These are phyloP conservation scores for Morphnarchus princeps DNA, from an alignment of 2,113 vertebrate species.

Conservation along the genomic window DNA sequence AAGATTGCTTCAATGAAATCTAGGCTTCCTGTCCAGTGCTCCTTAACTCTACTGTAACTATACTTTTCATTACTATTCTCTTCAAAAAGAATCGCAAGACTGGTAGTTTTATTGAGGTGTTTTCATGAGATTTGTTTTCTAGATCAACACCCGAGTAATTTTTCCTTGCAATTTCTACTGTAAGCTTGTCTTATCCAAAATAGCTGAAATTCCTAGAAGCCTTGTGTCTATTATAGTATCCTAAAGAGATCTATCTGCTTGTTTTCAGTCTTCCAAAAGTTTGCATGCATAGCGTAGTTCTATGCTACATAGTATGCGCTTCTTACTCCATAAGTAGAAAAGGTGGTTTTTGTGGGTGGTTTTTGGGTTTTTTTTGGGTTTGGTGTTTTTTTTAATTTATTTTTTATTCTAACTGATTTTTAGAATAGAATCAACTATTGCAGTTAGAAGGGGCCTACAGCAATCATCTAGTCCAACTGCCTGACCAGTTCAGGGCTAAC, in stretches of 20 bases:
- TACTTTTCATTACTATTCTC: background rate
- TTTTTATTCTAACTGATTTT: background rate
- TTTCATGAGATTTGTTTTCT: background rate
- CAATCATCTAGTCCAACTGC: background rate
- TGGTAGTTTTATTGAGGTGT: background rate
- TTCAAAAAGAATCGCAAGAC: background rate
- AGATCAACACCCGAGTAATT: background rate
- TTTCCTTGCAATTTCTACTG: background rate
- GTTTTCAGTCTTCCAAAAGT: background rate
- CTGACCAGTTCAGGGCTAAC: background rate
- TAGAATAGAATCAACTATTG: background rate
- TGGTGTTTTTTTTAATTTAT: no score
- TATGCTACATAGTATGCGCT: background rate
- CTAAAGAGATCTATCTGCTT: background rate
- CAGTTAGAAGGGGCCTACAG: background rate
- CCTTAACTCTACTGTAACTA: background rate
- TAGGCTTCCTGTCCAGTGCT: background rate
- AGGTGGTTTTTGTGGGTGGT: background rate
- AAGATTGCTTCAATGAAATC: background rate
- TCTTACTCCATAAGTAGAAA: background rate
- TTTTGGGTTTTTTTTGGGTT: background rate
- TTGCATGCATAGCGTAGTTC: background rate
- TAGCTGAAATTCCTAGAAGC: background rate
- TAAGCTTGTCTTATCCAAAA: background rate
- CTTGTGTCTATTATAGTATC: background rate